Evolutionary conservation across 1,140 invertebrate genomes (phyloP), one percentile per base, ranked within the genome.

Genomic region (Sycophila sp.): DNA sequence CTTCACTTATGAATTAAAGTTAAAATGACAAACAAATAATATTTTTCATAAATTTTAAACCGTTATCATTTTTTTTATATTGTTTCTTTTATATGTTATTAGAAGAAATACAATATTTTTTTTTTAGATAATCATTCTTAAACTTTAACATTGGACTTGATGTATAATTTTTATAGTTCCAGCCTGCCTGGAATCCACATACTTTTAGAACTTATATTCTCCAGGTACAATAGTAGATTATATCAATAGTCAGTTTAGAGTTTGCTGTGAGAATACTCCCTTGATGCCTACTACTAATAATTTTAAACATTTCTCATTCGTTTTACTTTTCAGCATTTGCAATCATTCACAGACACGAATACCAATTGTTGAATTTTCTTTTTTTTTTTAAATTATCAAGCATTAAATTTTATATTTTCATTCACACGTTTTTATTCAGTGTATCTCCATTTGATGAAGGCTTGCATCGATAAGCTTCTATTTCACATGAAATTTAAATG

Each of bases 161-260:
- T 26, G 19, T 36, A 30, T 30, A 17, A 28, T 42, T 69, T 69
- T 28, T 56, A 64, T 17, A 51, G 66, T 71, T 73, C 74, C 78
- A 86, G 83, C 80, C 79, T 79, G 79, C 81, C 76, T 85, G 83
- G 84, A 84, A 84, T 76, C 72, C 78, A 66, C 71, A 80, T 79
- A 69, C 73, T 77, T 80, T 84, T 81, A 82, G 75, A 72, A 77
- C 78, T 79, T 82, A 78, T 84, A 81, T 82, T 77, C 77, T 81
- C 62, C 80, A 86, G 83, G 83, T 86, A 84, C 77, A 60, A 32
- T 11, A 45, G 38, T 28, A 64, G 17, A 24, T 56, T 64, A 28
- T 60, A 70, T 28, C 10, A 65, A 53, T 69, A 53, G 24, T 26
- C n/a, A 42, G 10, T 47, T 69, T 40, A n/a, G 34, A 36, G 40